Evolutionary conservation across 2,113 vertebrate species (phyloP).

Genomic region (Notothenia coriiceps): DNA sequence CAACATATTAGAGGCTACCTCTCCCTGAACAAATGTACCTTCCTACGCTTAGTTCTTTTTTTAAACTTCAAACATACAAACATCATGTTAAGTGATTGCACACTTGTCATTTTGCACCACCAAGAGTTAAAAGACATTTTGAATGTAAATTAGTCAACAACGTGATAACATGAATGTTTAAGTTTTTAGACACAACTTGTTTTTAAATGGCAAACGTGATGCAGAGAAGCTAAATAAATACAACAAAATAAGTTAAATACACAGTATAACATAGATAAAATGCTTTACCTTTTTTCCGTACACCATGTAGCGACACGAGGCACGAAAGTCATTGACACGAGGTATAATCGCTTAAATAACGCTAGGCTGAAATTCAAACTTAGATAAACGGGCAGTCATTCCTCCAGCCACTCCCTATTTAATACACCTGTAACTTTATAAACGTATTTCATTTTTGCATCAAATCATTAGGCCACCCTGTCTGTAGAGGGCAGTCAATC

Average conservation of each 20-base stretch:
- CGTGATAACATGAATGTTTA: not conserved
- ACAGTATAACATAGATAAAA: too few species aligned
- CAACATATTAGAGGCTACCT: not conserved
- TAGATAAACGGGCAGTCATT: too few species aligned
- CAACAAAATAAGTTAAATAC: not conserved
- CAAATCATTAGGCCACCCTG: not conserved
- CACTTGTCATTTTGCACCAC: not conserved
- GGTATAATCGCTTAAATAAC: not conserved
- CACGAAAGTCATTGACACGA: not conserved
- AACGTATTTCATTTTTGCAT: not conserved
- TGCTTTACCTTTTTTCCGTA: not conserved
- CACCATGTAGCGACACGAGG: not conserved
- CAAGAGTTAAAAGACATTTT: not conserved
- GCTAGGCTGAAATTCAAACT: not conserved
- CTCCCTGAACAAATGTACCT: not conserved
- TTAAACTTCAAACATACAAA: not conserved
- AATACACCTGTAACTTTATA: not conserved
- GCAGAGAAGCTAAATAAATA: not conserved
- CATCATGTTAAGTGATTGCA: not conserved
- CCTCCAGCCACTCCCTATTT: not conserved
- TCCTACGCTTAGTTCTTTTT: too few species aligned
- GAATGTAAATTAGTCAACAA: not conserved
- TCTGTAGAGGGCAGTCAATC: constrained; percentile 13
- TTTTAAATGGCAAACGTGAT: not conserved
- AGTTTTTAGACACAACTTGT: not conserved